These are phyloP conservation scores for Drosophila repleta DNA, from an alignment of 1,140 invertebrate genomes.

Conservation along the genomic window DNA sequence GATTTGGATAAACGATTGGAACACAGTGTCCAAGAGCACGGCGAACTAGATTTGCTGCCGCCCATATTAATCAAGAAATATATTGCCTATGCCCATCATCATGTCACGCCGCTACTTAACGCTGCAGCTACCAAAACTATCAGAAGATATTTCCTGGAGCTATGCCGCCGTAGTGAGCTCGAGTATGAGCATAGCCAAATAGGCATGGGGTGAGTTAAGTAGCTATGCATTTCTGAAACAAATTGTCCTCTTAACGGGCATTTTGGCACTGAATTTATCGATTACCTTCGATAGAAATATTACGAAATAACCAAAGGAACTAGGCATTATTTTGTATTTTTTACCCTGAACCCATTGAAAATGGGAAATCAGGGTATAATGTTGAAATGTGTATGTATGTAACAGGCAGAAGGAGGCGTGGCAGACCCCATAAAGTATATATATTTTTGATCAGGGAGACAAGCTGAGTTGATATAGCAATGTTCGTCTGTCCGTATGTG, in stretches of 20 bases:
- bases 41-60: conserved; percentile 90
- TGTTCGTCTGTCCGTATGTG: no score
- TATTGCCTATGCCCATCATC: conserved; percentile 94
- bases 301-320: no score
- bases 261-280: no score
- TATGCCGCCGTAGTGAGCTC: conserved; percentile 84
- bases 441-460: no score
- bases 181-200: conserved; percentile 47
- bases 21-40: conserved; percentile 84
- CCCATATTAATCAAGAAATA: conserved; percentile 93
- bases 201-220: conserved; percentile 54
- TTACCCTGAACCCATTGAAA: no score
- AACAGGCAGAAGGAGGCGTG: no score
- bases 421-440: no score
- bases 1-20: conserved; percentile 86
- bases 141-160: conserved; percentile 92
- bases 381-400: no score
- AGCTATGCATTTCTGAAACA: background rate
- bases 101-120: conserved; percentile 92
- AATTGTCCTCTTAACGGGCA: no score
- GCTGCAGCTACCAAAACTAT: conserved; percentile 88
- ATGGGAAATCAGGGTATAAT: no score
- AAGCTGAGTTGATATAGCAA: no score
- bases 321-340: no score
- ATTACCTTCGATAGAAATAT: background rate